Conservation (phyloP, 2,797 vertebrate species). For the Natrix natrix region DNA sequence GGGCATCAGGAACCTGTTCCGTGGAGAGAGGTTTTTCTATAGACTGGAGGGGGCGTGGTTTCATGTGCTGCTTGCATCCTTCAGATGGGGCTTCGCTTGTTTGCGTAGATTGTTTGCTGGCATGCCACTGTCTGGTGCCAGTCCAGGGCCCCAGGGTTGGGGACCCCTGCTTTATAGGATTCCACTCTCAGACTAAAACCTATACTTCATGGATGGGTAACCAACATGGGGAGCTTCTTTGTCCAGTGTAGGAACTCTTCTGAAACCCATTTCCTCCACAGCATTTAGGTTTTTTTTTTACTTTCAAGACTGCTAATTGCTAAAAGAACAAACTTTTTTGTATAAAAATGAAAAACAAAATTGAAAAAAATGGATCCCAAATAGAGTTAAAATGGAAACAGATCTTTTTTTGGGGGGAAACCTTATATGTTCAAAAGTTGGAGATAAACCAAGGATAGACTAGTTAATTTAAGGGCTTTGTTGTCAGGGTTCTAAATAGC, state of each 20-base stretch:
- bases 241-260: neutral
- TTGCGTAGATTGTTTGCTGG: no score
- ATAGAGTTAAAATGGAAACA: neutral
- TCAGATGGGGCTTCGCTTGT: no score
- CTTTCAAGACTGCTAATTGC: neutral
- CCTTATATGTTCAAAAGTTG: neutral
- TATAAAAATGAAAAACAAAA: neutral
- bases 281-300: neutral
- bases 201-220: neutral
- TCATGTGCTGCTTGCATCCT: no score
- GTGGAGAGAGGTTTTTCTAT: no score
- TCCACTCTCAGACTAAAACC: neutral
- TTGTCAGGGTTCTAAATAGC: no score
- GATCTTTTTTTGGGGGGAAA: neutral
- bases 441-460: neutral
- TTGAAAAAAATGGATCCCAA: neutral
- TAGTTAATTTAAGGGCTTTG: neutral
- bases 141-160: no score
- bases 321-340: neutral
- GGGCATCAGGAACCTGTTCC: no score
- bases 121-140: no score
- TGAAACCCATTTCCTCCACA: neutral
- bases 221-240: neutral
- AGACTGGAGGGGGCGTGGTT: no score
- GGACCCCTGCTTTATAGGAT: neutral